Conservation (phyloP, 2,888 invertebrate species). For the Hydraecia micacea region DNA sequence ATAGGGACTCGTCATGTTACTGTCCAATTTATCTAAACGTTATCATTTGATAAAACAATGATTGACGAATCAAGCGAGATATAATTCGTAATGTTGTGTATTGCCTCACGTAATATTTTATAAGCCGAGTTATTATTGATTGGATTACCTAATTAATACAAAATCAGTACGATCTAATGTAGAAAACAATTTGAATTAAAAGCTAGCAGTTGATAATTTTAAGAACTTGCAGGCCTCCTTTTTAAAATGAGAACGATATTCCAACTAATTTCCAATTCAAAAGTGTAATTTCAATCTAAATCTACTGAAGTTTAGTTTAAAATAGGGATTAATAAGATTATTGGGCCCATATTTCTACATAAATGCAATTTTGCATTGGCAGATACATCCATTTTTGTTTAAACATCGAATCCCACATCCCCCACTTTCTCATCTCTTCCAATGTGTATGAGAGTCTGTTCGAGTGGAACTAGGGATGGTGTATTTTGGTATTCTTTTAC, state of each 20-base stretch:
- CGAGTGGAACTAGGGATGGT: background rate
- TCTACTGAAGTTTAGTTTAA: background rate
- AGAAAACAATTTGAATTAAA: background rate
- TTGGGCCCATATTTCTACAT: background rate
- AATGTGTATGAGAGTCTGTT: background rate
- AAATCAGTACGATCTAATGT: slow-evolving; percentile 3
- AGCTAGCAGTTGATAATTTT: slow-evolving; percentile 7
- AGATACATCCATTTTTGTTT: background rate
- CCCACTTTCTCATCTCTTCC: background rate
- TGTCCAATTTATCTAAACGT: slow-evolving; percentile 31
- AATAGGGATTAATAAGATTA: background rate
- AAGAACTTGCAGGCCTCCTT: background rate
- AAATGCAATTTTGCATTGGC: background rate
- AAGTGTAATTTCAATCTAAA: background rate
- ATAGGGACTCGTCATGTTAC: slow-evolving; percentile 31
- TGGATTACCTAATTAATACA: slow-evolving; percentile 16
- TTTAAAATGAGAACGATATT: background rate
- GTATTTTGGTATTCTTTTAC: background rate
- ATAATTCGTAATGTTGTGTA: slow-evolving; percentile 32
- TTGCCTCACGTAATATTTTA: slow-evolving; percentile 14
- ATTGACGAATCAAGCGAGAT: slow-evolving; percentile 46
- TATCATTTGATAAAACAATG: slow-evolving; percentile 35
- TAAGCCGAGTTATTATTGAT: slow-evolving; percentile 10
- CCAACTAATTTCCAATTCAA: background rate
- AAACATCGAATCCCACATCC: background rate